Evolutionary conservation across 2,113 vertebrate species (phyloP).

Genomic region (Hyperoodon ampullatus): DNA sequence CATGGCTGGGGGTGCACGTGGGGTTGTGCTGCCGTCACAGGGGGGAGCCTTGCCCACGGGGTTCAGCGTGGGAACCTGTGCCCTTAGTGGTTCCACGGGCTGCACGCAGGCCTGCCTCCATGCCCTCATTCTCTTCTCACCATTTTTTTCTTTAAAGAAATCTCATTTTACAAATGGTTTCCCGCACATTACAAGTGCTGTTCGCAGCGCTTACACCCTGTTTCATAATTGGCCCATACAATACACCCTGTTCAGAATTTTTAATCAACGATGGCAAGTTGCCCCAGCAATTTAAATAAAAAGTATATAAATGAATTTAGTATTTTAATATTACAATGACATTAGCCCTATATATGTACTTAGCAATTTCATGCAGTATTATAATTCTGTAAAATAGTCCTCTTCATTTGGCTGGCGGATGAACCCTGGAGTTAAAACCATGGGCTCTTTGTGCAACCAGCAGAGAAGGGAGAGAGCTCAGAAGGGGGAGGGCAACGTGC

Average conservation of each 20-base stretch:
- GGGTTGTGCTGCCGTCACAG: rapidly evolving
- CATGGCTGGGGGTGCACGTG: rapidly evolving
- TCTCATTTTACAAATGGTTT: constrained; percentile 45
- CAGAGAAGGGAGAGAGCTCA: background rate
- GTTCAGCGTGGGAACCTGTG: rapidly evolving
- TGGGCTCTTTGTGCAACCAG: background rate
- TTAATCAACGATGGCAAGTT: constrained; percentile 69
- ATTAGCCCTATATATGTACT: constrained; percentile 68
- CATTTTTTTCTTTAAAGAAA: background rate
- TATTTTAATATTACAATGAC: constrained; percentile 75
- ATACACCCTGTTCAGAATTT: constrained; percentile 65
- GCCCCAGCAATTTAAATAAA: constrained; percentile 71
- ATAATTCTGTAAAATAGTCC: constrained; percentile 44
- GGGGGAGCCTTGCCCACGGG: background rate
- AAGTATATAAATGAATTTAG: constrained; percentile 75
- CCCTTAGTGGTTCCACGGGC: rapidly evolving
- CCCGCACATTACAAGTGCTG: background rate
- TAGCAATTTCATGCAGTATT: constrained; percentile 58
- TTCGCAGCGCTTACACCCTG: background rate
- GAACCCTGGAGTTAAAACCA: background rate
- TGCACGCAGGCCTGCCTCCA: background rate
- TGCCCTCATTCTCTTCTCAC: background rate
- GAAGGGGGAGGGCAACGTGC: background rate
- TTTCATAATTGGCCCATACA: constrained; percentile 56
- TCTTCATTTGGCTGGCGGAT: constrained; percentile 50